phyloP scores from a whole-genome alignment of 2,797 vertebrate genomes.

The Propithecus perrieri region DNA sequence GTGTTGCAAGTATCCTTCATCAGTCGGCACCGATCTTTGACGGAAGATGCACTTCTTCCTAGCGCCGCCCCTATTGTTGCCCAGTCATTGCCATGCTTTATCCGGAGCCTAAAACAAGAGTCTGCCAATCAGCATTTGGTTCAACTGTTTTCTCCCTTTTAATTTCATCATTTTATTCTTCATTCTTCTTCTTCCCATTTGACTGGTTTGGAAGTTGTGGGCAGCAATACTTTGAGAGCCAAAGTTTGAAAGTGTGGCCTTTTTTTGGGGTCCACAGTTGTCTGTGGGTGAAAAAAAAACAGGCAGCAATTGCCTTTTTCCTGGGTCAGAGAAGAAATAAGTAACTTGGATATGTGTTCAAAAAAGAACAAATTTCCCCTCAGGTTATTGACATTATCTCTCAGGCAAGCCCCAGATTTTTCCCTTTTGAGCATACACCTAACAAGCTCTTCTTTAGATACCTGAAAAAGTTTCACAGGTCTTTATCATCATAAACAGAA shows the following conservation, averaged over 20 bases:
- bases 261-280: constrained; percentile 81
- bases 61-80: constrained; percentile 97
- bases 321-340: constrained; percentile 83
- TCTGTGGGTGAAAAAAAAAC: constrained; percentile 83
- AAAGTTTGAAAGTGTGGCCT: constrained; percentile 83
- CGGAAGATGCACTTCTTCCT: constrained; percentile 97
- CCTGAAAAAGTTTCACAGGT: neutral
- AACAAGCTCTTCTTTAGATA: constrained; percentile 32
- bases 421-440: constrained; percentile 51
- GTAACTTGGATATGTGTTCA: constrained; percentile 80
- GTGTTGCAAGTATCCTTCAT: constrained; percentile 99
- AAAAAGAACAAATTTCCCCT: constrained; percentile 79
- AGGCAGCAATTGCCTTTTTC: constrained; percentile 83
- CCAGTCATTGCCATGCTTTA: constrained; percentile 98
- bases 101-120: constrained; percentile 89
- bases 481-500: neutral
- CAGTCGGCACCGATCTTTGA: constrained; percentile 97
- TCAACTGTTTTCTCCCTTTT: constrained; percentile 76
- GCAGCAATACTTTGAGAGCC: constrained; percentile 82
- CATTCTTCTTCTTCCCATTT: constrained; percentile 83
- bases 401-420: constrained; percentile 62
- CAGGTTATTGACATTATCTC: constrained; percentile 71
- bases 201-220: constrained; percentile 81
- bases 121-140: constrained; percentile 74
- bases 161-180: constrained; percentile 83